phyloP scores from a whole-genome alignment of 2,797 vertebrate genomes.

The Cirrhinus molitorella region DNA sequence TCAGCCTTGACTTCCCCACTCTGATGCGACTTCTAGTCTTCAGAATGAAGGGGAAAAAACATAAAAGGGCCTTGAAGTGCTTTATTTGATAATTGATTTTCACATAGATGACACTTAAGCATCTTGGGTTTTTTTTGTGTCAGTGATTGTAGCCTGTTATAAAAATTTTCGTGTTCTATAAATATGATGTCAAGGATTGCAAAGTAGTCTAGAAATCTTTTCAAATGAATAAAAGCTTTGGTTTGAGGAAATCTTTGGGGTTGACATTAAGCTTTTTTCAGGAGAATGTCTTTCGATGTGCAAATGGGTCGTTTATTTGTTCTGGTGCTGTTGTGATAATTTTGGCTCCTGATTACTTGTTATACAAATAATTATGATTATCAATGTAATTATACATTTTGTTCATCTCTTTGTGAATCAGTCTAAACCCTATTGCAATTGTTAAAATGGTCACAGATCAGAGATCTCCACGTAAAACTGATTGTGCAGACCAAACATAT shows the following conservation, averaged over 20 bases:
- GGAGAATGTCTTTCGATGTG: background rate
- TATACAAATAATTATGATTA: background rate
- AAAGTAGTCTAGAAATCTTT: background rate
- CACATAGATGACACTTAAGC: background rate
- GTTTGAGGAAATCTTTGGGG: background rate
- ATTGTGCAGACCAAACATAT: too few relatives aligned
- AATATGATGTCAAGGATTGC: background rate
- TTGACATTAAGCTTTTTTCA: background rate
- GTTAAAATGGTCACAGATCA: too few relatives aligned
- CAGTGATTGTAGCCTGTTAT: background rate
- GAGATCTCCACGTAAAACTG: too few relatives aligned
- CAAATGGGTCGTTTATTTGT: background rate
- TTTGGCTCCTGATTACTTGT: background rate
- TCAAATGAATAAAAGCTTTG: background rate
- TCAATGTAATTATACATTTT: background rate
- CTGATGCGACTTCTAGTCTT: background rate
- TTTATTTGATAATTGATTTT: background rate
- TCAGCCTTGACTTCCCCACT: background rate
- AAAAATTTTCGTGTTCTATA: background rate
- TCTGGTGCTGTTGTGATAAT: background rate
- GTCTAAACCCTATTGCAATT: too few relatives aligned
- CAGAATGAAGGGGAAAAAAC: background rate
- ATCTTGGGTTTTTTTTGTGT: background rate
- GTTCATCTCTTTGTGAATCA: background rate
- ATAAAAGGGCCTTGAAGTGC: background rate